Base-by-base conservation (phyloP, 35 echinoderm and acorn worm genomes). In the Heliocidaris tuberculata region DNA sequence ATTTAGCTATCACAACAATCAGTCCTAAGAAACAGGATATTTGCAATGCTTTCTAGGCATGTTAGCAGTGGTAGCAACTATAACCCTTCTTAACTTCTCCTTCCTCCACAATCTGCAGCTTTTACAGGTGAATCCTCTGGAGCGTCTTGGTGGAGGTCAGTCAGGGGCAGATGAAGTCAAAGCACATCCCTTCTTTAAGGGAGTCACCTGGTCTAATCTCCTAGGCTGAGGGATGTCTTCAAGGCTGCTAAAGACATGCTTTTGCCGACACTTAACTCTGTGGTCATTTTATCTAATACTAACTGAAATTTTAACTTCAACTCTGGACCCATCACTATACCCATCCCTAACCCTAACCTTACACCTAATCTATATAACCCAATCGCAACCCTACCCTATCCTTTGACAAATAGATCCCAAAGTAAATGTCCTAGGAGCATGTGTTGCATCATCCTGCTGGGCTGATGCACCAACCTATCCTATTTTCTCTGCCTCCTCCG, bases 121-220 rank as follows among this genome's bases (percentile, higher is more conserved):
- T 30, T 85, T 99, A 65, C 97, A 97, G 85, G 95, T 95, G 35
- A 96, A 96, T 86, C 94, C 97, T 30, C 90, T 95, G 42, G 98
- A 97, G 94, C 94, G 98, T n/a, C 95, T 99, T 12, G 98, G 98
- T 24, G 90, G 96, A 49, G 94, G 96, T 54, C 78, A 96, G 24
- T 90, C 96, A 31, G 98, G 98, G 8, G 97, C 86, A 31, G 98
- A 99, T 15, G 98, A 99, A 27, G 96, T 99, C 94, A 96, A 96
- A 65, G 78, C 94, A 13, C 98, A 99, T 93, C 98, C 97, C 16
- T 99, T 99, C 95, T 99, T 99, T 49, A 93, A 95, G 50, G 96
- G 94, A 31, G 85, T 99, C 90, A 95, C 97, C 96, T 99, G 98
- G 98, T 96, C 88, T 17, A 97, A 94, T 31, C 35, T 95, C 47